Evolutionary conservation across 2,797 vertebrate genomes (phyloP).

Genomic region (Melanotaenia pygmaea): DNA sequence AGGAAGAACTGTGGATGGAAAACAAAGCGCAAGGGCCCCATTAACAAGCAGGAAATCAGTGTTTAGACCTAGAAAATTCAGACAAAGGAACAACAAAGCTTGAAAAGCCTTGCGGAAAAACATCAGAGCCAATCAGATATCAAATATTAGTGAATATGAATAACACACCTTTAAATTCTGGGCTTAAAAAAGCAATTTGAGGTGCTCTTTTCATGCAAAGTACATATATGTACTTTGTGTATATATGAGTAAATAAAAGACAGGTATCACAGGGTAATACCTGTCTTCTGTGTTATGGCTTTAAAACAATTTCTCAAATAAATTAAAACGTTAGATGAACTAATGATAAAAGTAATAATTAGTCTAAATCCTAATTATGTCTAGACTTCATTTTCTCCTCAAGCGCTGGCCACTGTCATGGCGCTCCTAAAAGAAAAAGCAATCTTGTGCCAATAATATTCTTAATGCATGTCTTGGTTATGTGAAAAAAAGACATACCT

Average conservation of each 20-base stretch:
- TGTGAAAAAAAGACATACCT: too few relatives aligned
- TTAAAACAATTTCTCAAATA: too few relatives aligned
- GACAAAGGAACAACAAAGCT: background rate
- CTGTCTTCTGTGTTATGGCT: too few relatives aligned
- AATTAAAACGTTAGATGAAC: too few relatives aligned
- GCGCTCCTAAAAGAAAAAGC: too few relatives aligned
- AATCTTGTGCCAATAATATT: too few relatives aligned
- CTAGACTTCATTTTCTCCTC: too few relatives aligned
- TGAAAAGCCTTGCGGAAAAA: background rate
- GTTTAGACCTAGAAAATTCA: background rate
- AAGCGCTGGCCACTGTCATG: too few relatives aligned
- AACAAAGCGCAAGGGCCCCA: background rate
- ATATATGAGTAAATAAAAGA: background rate
- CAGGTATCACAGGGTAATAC: too few relatives aligned
- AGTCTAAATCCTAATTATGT: too few relatives aligned
- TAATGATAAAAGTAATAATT: too few relatives aligned
- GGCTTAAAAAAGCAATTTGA: background rate
- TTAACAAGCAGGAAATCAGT: background rate
- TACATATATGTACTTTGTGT: background rate
- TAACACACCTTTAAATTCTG: background rate
- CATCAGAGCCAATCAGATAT: background rate
- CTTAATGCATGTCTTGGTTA: too few relatives aligned
- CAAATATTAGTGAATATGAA: background rate
- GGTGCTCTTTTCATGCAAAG: background rate
- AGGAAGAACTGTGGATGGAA: conserved; percentile 78